Conservation (phyloP, 2,797 vertebrate genomes). For the Falco novaeseelandiae region DNA sequence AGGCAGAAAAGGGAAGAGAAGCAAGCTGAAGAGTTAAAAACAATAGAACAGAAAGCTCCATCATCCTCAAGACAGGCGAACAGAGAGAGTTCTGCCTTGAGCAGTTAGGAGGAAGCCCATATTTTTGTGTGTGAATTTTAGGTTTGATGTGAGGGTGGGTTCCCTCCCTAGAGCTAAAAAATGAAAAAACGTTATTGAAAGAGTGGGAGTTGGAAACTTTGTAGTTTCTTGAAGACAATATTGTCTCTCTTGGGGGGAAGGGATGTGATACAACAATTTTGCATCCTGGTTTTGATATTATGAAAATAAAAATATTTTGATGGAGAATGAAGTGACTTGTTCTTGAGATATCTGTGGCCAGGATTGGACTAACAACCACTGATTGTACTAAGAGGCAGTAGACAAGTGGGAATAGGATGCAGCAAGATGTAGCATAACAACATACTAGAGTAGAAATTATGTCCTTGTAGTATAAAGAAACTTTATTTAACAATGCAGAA, state of each 20-base stretch:
- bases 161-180: background rate
- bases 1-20: background rate
- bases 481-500: background rate
- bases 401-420: background rate
- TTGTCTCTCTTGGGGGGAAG: background rate
- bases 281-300: background rate
- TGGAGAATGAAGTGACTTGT: background rate
- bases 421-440: background rate
- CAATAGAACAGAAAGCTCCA: background rate
- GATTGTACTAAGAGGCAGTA: background rate
- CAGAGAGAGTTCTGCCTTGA: background rate
- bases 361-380: background rate
- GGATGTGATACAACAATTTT: background rate
- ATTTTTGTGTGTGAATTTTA: background rate
- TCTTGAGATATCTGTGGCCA: background rate
- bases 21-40: background rate
- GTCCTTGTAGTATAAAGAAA: background rate
- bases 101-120: background rate
- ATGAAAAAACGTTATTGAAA: background rate
- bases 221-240: background rate
- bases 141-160: background rate
- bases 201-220: background rate
- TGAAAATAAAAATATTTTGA: background rate
- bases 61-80: background rate
- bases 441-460: background rate